These are phyloP conservation scores for Tretioscincus oriximinensis DNA, from an alignment of 2,113 vertebrate species.

Conservation along the genomic window DNA sequence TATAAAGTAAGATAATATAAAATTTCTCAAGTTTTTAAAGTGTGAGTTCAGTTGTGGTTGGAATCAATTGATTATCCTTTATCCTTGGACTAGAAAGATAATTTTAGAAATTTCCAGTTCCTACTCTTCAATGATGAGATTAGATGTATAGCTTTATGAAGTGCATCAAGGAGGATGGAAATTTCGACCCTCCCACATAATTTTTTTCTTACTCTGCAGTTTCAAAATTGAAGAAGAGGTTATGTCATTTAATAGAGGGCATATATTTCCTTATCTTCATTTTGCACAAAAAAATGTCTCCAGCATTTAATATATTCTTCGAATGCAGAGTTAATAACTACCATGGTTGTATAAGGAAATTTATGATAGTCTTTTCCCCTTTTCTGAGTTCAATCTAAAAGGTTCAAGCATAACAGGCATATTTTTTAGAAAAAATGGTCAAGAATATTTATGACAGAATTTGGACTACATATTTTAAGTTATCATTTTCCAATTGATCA, in stretches of 20 bases:
- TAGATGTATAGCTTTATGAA: conserved; percentile 8
- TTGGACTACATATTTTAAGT: background rate
- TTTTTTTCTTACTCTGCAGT: background rate
- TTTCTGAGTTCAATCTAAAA: conserved; percentile 13
- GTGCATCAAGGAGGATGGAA: background rate
- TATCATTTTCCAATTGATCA: background rate
- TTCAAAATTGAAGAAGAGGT: conserved; percentile 35
- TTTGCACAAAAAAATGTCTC: conserved; percentile 28
- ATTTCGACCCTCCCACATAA: too few species aligned
- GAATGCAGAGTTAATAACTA: conserved; percentile 20
- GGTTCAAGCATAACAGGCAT: conserved; percentile 1
- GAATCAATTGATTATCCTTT: conserved; percentile 45
- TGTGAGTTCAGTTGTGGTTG: conserved; percentile 29
- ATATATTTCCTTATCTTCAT: conserved; percentile 27
- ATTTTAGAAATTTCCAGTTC: conserved; percentile 35
- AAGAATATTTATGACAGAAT: background rate
- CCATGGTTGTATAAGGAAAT: background rate
- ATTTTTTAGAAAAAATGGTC: background rate
- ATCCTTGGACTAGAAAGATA: conserved; percentile 38
- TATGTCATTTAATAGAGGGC: conserved; percentile 34
- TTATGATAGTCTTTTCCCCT: conserved; percentile 2
- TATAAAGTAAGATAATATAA: conserved; percentile 35
- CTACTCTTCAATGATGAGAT: conserved; percentile 39
- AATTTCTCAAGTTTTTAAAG: conserved; percentile 36
- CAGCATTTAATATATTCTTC: conserved; percentile 32